phyloP scores from a whole-genome alignment of 2,888 invertebrate species.

The Griposia aprilina region DNA sequence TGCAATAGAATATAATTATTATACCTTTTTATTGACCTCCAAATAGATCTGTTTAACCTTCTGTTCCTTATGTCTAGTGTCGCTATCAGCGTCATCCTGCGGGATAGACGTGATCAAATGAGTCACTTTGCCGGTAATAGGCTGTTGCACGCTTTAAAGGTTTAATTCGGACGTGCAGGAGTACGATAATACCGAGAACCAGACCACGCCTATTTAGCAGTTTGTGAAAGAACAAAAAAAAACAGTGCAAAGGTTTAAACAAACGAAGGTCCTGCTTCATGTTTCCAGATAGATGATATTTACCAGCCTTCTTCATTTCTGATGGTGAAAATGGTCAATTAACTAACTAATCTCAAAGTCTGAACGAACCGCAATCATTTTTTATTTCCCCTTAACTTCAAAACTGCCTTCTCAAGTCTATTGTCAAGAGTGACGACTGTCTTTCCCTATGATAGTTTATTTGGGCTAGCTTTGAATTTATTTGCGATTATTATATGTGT shows the following conservation, averaged over 20 bases:
- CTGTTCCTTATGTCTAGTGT: not conserved
- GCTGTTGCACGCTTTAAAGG: slow-evolving; percentile 35
- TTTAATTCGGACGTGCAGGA: not conserved
- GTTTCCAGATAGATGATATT: not conserved
- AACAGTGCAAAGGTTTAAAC: not conserved
- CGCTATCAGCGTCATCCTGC: slow-evolving; percentile 26
- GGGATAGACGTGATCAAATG: slow-evolving; percentile 39
- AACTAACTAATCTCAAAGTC: not conserved
- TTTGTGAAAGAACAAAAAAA: not conserved
- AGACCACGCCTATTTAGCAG: too few species aligned
- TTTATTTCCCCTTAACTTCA: too few species aligned
- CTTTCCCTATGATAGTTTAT: too few species aligned
- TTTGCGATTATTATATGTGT: too few species aligned
- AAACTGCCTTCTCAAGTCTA: too few species aligned
- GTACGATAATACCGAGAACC: not conserved
- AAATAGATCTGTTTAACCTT: slow-evolving; percentile 12
- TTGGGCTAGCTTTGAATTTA: too few species aligned
- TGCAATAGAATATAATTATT: not conserved
- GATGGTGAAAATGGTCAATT: not conserved
- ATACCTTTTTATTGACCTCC: not conserved
- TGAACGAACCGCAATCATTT: not conserved
- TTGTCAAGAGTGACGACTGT: too few species aligned
- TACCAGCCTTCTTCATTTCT: not conserved
- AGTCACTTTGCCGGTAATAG: slow-evolving; percentile 34
- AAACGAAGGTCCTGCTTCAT: not conserved